A percentile compares a stretch with the other conserved stretches of the same genome.
Evolutionary conservation across 2,888 invertebrate genomes (phyloP).

Genomic region (Bugula neritina): DNA sequence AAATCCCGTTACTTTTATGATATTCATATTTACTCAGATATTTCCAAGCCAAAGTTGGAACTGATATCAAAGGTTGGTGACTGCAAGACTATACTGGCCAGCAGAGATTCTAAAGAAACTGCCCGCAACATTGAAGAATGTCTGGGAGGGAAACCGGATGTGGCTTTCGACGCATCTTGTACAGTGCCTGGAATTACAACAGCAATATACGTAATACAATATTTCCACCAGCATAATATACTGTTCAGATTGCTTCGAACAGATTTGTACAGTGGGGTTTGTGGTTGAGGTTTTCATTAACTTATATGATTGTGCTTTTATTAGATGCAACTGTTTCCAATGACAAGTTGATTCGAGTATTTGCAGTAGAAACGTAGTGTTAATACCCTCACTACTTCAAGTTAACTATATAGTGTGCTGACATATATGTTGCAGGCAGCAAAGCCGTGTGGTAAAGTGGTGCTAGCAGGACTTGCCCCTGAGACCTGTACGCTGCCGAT

Average conservation of each 20-base stretch:
- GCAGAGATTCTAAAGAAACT: constrained; percentile 24
- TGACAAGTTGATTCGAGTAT: no score
- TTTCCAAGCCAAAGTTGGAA: not conserved
- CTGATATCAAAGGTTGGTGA: not conserved
- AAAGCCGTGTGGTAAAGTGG: constrained; percentile 18
- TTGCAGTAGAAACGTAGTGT: no score
- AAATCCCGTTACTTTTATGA: no score
- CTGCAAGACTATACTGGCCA: constrained; percentile 1
- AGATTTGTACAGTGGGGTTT: no score
- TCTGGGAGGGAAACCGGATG: constrained; percentile 10
- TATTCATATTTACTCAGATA: no score
- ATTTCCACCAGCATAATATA: no score
- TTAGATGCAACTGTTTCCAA: no score
- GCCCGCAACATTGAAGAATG: not conserved
- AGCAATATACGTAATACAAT: constrained; percentile 15
- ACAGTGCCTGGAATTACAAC: not conserved
- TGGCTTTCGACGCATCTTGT: constrained; percentile 11
- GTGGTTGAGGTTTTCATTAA: no score
- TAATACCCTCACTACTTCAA: no score
- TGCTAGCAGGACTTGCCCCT: constrained; percentile 19
- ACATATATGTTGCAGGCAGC: constrained; percentile 2
- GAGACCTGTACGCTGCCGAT: constrained; percentile 19
- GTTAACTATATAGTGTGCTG: no score
- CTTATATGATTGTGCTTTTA: no score
- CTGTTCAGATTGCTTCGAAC: no score